Evolutionary conservation across 2,113 vertebrate species (phyloP).

Genomic region (Tenrec ecaudatus): DNA sequence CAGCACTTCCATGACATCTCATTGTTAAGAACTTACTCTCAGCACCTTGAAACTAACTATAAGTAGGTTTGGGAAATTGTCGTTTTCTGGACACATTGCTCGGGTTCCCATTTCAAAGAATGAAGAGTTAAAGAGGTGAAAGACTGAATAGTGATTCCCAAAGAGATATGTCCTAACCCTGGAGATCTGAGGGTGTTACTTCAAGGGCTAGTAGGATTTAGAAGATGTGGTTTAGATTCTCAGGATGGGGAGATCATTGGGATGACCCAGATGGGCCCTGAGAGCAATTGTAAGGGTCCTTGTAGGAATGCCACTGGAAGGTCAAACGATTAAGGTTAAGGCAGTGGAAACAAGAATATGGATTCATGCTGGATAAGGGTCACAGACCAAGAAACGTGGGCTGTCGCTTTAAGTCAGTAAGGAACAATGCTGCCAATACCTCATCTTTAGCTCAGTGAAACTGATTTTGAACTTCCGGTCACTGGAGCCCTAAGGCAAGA

Average conservation of each 20-base stretch:
- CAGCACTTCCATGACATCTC: background rate
- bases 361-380: background rate
- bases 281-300: background rate
- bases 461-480: background rate
- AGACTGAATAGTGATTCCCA: background rate
- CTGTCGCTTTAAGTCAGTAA: background rate
- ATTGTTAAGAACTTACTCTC: background rate
- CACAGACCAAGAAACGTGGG: background rate
- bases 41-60: background rate
- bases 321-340: background rate
- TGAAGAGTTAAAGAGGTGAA: background rate
- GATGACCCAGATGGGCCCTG: background rate
- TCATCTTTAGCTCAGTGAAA: background rate
- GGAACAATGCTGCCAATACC: background rate
- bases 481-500: background rate
- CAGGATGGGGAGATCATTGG: background rate
- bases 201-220: background rate
- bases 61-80: background rate
- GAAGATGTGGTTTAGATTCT: background rate
- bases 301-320: background rate
- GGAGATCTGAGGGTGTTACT: background rate
- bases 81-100: background rate
- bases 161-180: background rate
- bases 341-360: background rate
- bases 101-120: background rate